Evolutionary conservation across 2,113 vertebrate genomes (phyloP).

Genomic region (Hippocampus mohnikei): DNA sequence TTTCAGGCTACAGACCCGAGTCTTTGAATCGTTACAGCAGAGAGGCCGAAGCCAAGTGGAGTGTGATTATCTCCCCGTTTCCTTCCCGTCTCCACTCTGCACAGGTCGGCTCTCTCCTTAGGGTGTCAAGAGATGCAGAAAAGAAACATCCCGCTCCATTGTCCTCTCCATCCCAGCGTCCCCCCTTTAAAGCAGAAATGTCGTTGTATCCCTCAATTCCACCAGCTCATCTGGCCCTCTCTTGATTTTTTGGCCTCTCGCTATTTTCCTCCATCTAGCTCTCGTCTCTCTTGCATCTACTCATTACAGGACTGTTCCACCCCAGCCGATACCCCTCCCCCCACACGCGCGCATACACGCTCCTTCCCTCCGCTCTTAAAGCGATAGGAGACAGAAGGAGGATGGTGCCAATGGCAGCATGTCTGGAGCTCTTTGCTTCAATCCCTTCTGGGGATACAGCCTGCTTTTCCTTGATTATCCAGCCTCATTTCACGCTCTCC

Average conservation of each 20-base stretch:
- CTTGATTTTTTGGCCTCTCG: conserved; percentile 22
- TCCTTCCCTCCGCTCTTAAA: conserved; percentile 73
- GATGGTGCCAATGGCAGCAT: conserved; percentile 48
- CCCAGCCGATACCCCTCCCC: conserved; percentile 77
- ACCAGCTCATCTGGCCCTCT: conserved; percentile 67
- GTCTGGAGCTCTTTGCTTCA: conserved; percentile 34
- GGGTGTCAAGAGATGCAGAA: conserved; percentile 34
- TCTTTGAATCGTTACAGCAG: conserved; percentile 14
- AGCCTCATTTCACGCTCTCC: conserved; percentile 53
- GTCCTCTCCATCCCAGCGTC: conserved; percentile 38
- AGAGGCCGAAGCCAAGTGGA: conserved; percentile 47
- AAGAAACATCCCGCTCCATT: conserved; percentile 34
- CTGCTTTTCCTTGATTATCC: conserved; percentile 66
- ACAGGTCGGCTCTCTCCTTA: conserved; percentile 49
- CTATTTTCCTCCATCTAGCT: conserved; percentile 37
- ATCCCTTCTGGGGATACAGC: conserved; percentile 49
- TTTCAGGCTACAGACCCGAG: conserved; percentile 38
- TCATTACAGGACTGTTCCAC: conserved; percentile 80
- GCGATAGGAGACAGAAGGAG: conserved; percentile 68
- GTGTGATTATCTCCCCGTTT: conserved; percentile 40
- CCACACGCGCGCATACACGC: conserved; percentile 60
- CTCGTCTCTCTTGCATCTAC: conserved; percentile 69
- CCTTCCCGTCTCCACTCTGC: conserved; percentile 37
- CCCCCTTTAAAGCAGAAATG: conserved; percentile 27
- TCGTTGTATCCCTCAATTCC: conserved; percentile 62